Evolutionary conservation across 1,140 invertebrate genomes (phyloP), one percentile per base, ranked within the genome.

Genomic region (Drosophila burlai): DNA sequence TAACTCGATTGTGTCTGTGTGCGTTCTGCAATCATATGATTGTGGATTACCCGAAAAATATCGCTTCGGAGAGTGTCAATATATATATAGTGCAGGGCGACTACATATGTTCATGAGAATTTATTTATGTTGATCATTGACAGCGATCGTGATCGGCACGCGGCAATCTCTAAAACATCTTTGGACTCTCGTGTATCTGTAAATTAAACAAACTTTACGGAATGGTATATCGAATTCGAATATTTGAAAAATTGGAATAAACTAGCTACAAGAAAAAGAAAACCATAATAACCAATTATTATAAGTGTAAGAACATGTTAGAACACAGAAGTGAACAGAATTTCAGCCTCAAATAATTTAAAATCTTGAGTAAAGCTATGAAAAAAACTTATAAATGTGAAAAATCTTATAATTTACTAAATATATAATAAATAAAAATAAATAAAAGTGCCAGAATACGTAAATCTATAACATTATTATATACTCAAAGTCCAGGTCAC

Each of bases 21-120:
- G 40, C 18, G 31, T 40, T 71, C 34, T 57, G 54, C 54, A 21
- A 68, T 71, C 67, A 71, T 71, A 71, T 71, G 67, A 55, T 66
- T 45, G 36, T 31, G 18, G 45, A 42, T 38, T 31, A 40, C n/a
- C 38, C 29, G 40, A 71, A 68, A 26, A 63, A 24, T 26, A 18
- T 40, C 11, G 34, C 49, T n/a, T n/a, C 13, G 34, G 15, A 29
- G 21, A 46, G 40, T 71, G 31, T 54, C 63, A 55, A 55, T 26
- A 55, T 55, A 71, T 31, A 46, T 55, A 71, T 31, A 46, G 24
- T 54, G 47, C 61, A 55, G 3, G 18, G 50, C 49, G 26, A 4
- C 24, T 34, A n/a, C n/a, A n/a, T n/a, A 47, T 49, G 45, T 45
- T 43, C 21, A 38, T 38, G 15, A 7, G 54, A 57, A 52, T 46